phyloP scores from a whole-genome alignment of 2,797 vertebrate genomes.

The Dendrocincla tyrannina region DNA sequence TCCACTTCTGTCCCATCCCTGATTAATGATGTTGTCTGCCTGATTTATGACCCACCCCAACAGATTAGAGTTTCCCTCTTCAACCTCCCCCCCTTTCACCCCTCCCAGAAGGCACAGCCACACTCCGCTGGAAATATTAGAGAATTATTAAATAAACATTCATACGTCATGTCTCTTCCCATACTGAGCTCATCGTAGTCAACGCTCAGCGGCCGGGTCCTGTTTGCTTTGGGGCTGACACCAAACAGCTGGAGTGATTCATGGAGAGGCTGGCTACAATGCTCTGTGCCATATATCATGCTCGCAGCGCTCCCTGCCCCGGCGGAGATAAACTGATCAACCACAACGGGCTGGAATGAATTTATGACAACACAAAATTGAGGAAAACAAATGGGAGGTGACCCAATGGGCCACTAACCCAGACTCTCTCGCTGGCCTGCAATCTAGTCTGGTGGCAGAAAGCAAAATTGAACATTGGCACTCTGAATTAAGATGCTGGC shows the following conservation, averaged over 20 bases:
- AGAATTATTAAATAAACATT: conserved; percentile 92
- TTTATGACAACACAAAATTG: conserved; percentile 90
- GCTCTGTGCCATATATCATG: conserved; percentile 85
- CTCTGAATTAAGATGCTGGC: conserved; percentile 81
- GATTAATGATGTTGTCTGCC: conserved; percentile 90
- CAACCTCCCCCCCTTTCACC: conserved; percentile 62
- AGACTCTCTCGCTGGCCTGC: conserved; percentile 76
- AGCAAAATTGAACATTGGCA: conserved; percentile 83
- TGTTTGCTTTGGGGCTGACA: conserved; percentile 87
- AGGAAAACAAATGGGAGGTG: conserved; percentile 87
- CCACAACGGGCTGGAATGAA: conserved; percentile 88
- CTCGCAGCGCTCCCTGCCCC: conserved; percentile 81
- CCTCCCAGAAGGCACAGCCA: conserved; percentile 73
- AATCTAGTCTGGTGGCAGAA: conserved; percentile 83
- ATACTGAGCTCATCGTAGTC: conserved; percentile 82
- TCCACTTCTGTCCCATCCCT: conserved; percentile 77
- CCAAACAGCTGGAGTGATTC: conserved; percentile 89
- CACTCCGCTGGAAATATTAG: conserved; percentile 84
- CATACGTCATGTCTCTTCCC: conserved; percentile 85
- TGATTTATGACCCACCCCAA: conserved; percentile 87
- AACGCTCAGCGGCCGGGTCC: conserved; percentile 74
- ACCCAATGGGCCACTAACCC: conserved; percentile 82
- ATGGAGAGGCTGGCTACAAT: conserved; percentile 86
- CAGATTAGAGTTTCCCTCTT: conserved; percentile 82
- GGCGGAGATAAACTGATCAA: conserved; percentile 84